A percentile compares a stretch with the other conserved stretches of the same genome.
Evolutionary conservation across 2,888 invertebrate genomes (phyloP).

Genomic region (Unio pictorum): DNA sequence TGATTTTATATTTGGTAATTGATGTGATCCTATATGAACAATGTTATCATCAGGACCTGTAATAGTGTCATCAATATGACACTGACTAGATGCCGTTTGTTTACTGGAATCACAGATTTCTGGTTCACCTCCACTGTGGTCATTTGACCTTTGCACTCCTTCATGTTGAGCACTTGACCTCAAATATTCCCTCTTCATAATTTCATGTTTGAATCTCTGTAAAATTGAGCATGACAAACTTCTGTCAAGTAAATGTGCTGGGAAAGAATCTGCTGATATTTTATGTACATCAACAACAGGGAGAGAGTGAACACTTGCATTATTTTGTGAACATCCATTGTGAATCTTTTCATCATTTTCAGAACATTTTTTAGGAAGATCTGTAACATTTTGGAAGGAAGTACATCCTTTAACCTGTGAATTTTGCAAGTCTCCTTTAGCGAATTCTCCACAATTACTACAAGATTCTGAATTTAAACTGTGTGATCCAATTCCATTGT

Average conservation of each 20-base stretch:
- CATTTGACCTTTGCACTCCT: background rate
- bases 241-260: constrained; percentile 31
- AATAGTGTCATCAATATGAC: constrained; percentile 3
- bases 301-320: too few species aligned
- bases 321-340: too few species aligned
- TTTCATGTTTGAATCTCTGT: constrained; percentile 31
- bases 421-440: too few species aligned
- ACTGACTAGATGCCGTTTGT: background rate
- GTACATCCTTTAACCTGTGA: too few species aligned
- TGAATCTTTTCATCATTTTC: too few species aligned
- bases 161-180: background rate
- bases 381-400: too few species aligned
- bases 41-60: constrained; percentile 3
- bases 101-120: constrained; percentile 2
- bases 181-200: constrained; percentile 6
- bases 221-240: constrained; percentile 51
- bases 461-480: too few species aligned
- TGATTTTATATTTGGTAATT: constrained; percentile 31
- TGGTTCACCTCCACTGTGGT: constrained; percentile 7
- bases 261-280: too few species aligned
- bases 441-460: too few species aligned
- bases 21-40: constrained; percentile 26
- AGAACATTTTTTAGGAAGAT: too few species aligned
- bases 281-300: too few species aligned
- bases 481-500: too few species aligned